Evolutionary conservation across 2,888 invertebrate species (phyloP).

Genomic region (Amblyjoppa proteus): DNA sequence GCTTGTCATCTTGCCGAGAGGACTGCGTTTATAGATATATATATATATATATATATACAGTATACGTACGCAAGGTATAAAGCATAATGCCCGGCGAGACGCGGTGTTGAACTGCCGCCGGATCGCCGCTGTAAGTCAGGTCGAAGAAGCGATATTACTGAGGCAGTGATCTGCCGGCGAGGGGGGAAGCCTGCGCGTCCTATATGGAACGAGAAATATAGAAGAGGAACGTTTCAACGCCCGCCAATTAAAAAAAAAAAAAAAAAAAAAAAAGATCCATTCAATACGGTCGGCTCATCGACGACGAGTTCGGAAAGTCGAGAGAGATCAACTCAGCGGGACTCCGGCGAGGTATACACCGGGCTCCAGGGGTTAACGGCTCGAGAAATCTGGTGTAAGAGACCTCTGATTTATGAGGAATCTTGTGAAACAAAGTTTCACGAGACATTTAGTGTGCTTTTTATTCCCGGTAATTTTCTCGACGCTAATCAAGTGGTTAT

Average conservation of each 20-base stretch:
- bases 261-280: constrained; percentile 15
- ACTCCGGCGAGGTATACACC: neutral
- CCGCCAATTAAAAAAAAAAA: constrained; percentile 16
- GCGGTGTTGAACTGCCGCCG: constrained; percentile 1
- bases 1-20: constrained; percentile 32
- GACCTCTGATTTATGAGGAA: constrained; percentile 5
- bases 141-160: constrained; percentile 1
- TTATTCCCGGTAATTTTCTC: neutral
- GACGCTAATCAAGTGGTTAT: neutral
- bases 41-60: neutral
- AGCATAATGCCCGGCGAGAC: constrained; percentile 12
- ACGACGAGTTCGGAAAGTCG: constrained; percentile 36
- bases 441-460: constrained; percentile 3
- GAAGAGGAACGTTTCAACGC: constrained; percentile 20
- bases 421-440: constrained; percentile 18
- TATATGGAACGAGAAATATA: constrained; percentile 32
- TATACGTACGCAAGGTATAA: neutral
- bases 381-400: constrained; percentile 12
- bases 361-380: constrained; percentile 14
- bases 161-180: neutral
- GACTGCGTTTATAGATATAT: neutral
- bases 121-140: constrained; percentile 11
- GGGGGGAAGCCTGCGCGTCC: neutral
- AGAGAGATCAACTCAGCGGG: constrained; percentile 36
- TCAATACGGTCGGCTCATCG: constrained; percentile 25